These are phyloP conservation scores for Mechanitis mazaeus DNA, from an alignment of 2,888 invertebrate species.

Conservation along the genomic window DNA sequence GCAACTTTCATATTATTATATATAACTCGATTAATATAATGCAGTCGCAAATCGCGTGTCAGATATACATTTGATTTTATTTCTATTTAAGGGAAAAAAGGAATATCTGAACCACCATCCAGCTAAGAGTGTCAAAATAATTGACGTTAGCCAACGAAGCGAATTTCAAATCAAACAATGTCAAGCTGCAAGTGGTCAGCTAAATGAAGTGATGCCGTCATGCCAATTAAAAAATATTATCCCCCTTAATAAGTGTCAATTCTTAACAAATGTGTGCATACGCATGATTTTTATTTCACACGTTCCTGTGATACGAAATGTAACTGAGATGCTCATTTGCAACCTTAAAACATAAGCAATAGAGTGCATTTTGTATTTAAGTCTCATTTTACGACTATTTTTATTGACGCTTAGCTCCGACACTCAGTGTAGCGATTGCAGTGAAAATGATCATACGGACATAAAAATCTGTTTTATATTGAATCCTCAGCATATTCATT, in stretches of 20 bases:
- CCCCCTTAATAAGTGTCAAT: constrained; percentile 76
- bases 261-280: constrained; percentile 76
- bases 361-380: constrained; percentile 41
- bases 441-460: constrained; percentile 52
- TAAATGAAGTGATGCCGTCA: constrained; percentile 73
- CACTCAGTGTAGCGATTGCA: constrained; percentile 62
- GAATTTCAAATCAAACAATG: constrained; percentile 66
- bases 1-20: constrained; percentile 12
- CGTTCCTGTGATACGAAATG: constrained; percentile 55
- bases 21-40: constrained; percentile 17
- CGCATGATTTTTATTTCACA: constrained; percentile 75
- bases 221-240: constrained; percentile 75
- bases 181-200: constrained; percentile 55
- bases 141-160: constrained; percentile 46
- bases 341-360: constrained; percentile 37
- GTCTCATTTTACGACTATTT: constrained; percentile 65
- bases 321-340: constrained; percentile 30
- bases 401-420: constrained; percentile 74
- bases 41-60: constrained; percentile 16
- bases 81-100: constrained; percentile 30
- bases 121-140: constrained; percentile 37
- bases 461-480: constrained; percentile 36
- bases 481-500: constrained; percentile 34
- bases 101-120: constrained; percentile 25
- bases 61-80: constrained; percentile 15